Evolutionary conservation across 2,113 vertebrate species (phyloP).

Genomic region (Mesembrinibis cayennensis): DNA sequence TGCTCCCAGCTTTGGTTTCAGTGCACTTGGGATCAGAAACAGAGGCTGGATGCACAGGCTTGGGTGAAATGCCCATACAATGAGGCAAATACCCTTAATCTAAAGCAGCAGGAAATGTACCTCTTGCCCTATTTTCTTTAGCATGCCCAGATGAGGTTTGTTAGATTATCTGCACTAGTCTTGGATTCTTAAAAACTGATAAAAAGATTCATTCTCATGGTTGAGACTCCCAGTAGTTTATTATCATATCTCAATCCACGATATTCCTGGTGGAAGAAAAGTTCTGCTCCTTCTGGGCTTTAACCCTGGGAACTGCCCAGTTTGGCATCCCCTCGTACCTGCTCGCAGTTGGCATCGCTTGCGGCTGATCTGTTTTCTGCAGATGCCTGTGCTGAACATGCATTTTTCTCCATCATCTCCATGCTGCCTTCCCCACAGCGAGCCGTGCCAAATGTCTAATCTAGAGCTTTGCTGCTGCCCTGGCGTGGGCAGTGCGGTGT

Average conservation of each 20-base stretch:
- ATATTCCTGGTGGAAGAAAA: neutral
- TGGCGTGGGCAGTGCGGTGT: accelerated
- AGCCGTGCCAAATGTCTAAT: neutral
- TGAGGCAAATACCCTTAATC: neutral
- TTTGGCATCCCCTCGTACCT: neutral
- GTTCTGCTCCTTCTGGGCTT: neutral
- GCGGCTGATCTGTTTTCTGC: neutral
- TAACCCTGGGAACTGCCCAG: neutral
- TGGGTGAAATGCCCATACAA: accelerated
- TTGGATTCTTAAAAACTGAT: neutral
- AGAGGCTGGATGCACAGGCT: neutral
- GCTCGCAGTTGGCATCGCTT: accelerated
- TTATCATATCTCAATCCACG: neutral
- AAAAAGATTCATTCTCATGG: neutral
- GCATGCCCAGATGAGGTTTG: neutral
- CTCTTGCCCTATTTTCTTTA: neutral
- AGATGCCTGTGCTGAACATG: neutral
- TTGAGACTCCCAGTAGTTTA: neutral
- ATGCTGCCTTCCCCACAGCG: accelerated
- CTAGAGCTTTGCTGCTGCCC: neutral
- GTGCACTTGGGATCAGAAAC: neutral
- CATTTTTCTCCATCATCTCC: neutral
- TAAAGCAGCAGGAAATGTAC: neutral
- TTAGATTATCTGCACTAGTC: neutral
- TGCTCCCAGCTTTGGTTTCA: neutral